Evolutionary conservation across 1,140 invertebrate species (phyloP), one percentile per base, ranked within the genome.

Genomic region (Lepidostoma basale): DNA sequence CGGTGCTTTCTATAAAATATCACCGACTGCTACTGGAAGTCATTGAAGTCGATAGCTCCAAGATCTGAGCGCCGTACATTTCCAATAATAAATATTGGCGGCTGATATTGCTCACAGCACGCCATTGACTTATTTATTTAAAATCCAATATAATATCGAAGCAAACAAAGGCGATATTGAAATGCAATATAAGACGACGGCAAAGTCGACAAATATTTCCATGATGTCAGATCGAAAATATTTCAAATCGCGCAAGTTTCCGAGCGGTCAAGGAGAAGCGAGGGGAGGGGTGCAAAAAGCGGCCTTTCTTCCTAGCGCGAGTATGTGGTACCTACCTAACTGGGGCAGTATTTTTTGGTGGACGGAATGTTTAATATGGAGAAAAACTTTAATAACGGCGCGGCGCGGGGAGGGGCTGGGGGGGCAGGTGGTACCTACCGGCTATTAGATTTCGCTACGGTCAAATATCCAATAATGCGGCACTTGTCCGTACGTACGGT

Each of bases 401-500:
- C 16, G 14, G 12, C 5, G 47, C 3, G 18, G 30, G 30, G 0
- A 16, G 20, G 33, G 14, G 16, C 12, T 33, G 9, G 9, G 2
- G 54, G 28, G 36, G 68, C 62, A 65, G 68, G 72, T 65, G 62
- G 58, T 60, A 10, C 40, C 60, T 39, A 64, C 70, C 25, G 63
- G 72, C 72, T 73, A 73, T 73, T 73, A 73, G 68, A 70, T 73
- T 73, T 73, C 68, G 63, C 72, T 67, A 62, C 60, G 72, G 72
- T 68, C 72, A 73, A 70, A 73, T 73, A 73, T 73, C 72, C 72
- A 73, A 73, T 73, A 73, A 73, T 68, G 72, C 72, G 64, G 60
- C 68, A 66, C 64, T 73, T 68, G 72, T 67, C 65, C 62, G 52
- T 44, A 20, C n/a, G n/a, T n/a, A n/a, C n/a, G n/a, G n/a, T n/a